Evolutionary conservation across 2,113 vertebrate genomes (phyloP), one percentile per base, ranked within the genome.

Genomic region (Gallinago paraguaiae): DNA sequence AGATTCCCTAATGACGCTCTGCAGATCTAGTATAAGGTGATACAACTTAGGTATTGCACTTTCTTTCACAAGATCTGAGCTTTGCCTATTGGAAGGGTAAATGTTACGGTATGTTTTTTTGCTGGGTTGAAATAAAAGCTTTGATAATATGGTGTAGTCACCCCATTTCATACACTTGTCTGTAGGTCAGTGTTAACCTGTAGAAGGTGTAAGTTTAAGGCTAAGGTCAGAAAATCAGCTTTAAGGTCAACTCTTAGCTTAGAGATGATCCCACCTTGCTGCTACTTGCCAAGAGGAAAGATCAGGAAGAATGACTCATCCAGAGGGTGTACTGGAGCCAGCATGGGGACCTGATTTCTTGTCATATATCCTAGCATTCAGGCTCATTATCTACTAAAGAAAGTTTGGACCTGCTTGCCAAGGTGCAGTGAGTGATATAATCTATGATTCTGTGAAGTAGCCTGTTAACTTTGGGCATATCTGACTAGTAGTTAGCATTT

Each of bases 41-140:
- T 61, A 7, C 5, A 56, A 24, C 30, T 64, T 48, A 0, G 0
- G 4, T 82, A 27, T 19, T 46, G 16, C 18, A 45, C 14, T 71
- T 85, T 33, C 15, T 82, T 64, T 85, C 12, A 48, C 2, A 7
- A 45, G 18, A 43, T 28, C 37, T 31, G 33, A 53, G 8, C 56
- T 86, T 86, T 69, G 4, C 27, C 28, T 43, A 0, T 39, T 51
- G 11, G 31, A 69, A 60, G 3, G 10, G 39, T 72, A 86, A 86
- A 74, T 41, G 9, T 17, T 45, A 48, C 28, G 5, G 8, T 50
- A 9, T 16, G 70, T 13, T 24, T 48, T 0, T 54, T 64, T 41
- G 11, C n/a, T 82, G 10, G 13, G 10, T 6, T 85, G 65, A 82
- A 79, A 18, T 51, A 45, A 61, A 46, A 75, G 7, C 35, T 90